Percentiles rank a stretch among this genome's conserved stretches.
These are phyloP conservation scores for Liodrosophila aerea DNA, from an alignment of 2,888 invertebrate genomes.

Conservation along the genomic window DNA sequence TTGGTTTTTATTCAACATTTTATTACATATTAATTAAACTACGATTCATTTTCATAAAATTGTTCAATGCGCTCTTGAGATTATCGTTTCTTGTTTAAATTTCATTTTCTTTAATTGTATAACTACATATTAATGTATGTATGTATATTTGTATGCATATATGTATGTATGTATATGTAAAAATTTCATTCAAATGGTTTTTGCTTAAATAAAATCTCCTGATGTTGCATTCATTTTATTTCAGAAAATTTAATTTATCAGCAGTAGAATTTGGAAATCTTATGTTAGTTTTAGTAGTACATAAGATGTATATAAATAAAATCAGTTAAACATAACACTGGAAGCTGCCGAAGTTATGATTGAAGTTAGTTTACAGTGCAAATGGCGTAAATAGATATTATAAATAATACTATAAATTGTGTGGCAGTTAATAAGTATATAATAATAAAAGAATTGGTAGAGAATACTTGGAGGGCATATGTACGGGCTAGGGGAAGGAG, in stretches of 20 bases:
- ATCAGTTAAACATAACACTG: constrained; percentile 43
- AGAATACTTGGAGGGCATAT: constrained; percentile 64
- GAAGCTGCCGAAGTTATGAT: constrained; percentile 51
- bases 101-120: constrained; percentile 49
- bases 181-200: constrained; percentile 51
- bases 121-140: constrained; percentile 52
- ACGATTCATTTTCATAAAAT: constrained; percentile 66
- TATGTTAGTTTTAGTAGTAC: constrained; percentile 4
- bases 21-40: constrained; percentile 66
- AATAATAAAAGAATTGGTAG: constrained; percentile 14
- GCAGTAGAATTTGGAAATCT: constrained; percentile 13
- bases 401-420: constrained; percentile 57
- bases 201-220: constrained; percentile 31
- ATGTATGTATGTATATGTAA: constrained; percentile 43
- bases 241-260: background rate
- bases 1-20: constrained; percentile 67
- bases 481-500: constrained; percentile 23
- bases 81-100: constrained; percentile 38
- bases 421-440: constrained; percentile 46
- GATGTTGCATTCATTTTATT: background rate
- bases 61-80: constrained; percentile 66
- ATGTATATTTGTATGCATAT: constrained; percentile 48
- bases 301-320: constrained; percentile 25
- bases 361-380: constrained; percentile 31
- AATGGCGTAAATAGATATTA: constrained; percentile 10